Base-by-base conservation (phyloP, 2,888 invertebrate genomes). In the Alcis repandata region DNA sequence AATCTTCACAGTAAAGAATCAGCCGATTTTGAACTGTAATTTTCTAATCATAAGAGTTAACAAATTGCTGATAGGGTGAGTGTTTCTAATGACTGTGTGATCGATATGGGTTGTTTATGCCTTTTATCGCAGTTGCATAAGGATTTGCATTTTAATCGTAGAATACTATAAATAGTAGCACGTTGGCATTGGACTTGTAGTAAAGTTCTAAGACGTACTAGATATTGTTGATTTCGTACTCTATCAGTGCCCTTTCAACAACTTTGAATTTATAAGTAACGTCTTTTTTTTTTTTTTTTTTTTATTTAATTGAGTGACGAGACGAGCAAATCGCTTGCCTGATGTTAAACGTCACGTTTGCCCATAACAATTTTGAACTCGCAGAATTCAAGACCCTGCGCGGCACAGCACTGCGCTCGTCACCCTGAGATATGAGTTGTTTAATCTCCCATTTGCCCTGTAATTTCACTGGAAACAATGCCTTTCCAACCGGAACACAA, bases 41-140 rank as follows among this genome's bases (percentile, higher is more conserved):
- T 2, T 41, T 19, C 51, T 49, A 19, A 48, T 41, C 1, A 27
- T 27, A 46, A 49, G 51, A 13, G 19, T 36, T n/a, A 2, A 51
- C n/a, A 38, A 36, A 19, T 52, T 7, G 8, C 13, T 15, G 10
- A 53, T 27, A 36, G 9, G 38, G 11, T n/a, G 46, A 53, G 46
- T 38, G 45, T 53, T 53, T 32, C 60, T 51, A 58, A 58, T 43
- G 40, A 41, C 43, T 32, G 51, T 36, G 43, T 66, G 60, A 68
- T 68, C 63, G 61, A 62, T 53, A 56, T 48, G 57, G 41, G 51
- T 67, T 61, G 64, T 43, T 41, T 41, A 54, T 32, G 56, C 2
- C 11, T 2, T 17, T 60, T 63, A 57, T 56, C 46, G 41, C 54
- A 32, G 33, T 70, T 69, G 63, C 69, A 66, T 70, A 69, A 69